Percentiles rank a stretch among this genome's conserved stretches.
Evolutionary conservation across 2,888 invertebrate genomes (phyloP).

Genomic region (Machimus atricapillus): DNA sequence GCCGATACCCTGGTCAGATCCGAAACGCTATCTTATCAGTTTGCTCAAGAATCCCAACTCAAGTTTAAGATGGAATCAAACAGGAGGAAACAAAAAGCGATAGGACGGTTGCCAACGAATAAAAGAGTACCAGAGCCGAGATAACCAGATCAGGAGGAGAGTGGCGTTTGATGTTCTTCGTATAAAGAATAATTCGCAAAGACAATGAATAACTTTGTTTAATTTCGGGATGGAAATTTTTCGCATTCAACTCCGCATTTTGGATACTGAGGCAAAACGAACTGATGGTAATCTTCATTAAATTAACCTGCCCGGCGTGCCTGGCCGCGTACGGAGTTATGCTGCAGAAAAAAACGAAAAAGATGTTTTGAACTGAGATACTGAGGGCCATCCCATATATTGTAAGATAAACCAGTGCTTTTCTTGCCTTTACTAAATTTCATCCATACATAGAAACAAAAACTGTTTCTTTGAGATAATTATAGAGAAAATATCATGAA

Average conservation of each 20-base stretch:
- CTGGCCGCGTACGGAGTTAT: not conserved
- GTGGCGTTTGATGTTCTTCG: constrained; percentile 17
- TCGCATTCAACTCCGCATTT: not conserved
- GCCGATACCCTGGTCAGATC: not conserved
- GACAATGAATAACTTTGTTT: constrained; percentile 30
- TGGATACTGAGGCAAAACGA: not conserved
- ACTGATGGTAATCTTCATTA: not conserved
- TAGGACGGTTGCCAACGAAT: not conserved
- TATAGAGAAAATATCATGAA: no score
- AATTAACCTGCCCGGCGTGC: not conserved
- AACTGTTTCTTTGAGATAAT: no score
- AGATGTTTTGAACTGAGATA: not conserved
- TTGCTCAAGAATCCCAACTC: not conserved
- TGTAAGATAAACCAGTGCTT: not conserved
- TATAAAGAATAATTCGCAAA: constrained; percentile 17
- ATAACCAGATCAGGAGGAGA: not conserved
- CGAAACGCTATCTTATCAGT: constrained; percentile 28
- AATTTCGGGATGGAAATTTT: constrained; percentile 16
- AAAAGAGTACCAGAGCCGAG: not conserved
- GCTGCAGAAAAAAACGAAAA: not conserved
- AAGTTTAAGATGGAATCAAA: constrained; percentile 30
- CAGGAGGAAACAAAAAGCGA: not conserved
- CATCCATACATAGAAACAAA: not conserved
- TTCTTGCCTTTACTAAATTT: not conserved
- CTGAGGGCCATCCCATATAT: not conserved